A percentile compares a stretch with the other conserved stretches of the same genome.
Evolutionary conservation across 2,888 invertebrate genomes (phyloP).

Genomic region (Chrysolina haemoptera): DNA sequence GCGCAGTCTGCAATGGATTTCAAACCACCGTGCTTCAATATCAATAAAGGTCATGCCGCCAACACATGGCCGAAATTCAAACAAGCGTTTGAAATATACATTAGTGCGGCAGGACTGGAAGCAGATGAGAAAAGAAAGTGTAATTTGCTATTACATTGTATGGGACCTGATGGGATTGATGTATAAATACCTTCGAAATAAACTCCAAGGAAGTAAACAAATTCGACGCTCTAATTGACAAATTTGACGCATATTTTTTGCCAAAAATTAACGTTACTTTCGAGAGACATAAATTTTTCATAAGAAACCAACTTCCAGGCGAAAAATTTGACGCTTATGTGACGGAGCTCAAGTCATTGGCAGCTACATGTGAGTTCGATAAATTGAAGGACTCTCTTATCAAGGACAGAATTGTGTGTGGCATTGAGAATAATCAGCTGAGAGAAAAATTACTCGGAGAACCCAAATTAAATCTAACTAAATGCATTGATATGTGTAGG

Average conservation of each 20-base stretch:
- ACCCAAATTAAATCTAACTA: conserved; percentile 3
- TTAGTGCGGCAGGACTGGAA: conserved; percentile 13
- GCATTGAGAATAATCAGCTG: neutral
- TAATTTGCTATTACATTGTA: conserved; percentile 24
- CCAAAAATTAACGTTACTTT: conserved; percentile 11
- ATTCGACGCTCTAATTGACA: conserved; percentile 7
- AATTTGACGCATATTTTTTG: conserved; percentile 23
- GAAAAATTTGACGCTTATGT: conserved; percentile 27
- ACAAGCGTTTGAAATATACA: conserved; percentile 22
- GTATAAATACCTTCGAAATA: conserved; percentile 25
- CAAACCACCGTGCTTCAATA: conserved; percentile 24
- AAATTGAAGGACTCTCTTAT: conserved; percentile 8
- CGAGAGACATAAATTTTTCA: conserved; percentile 29
- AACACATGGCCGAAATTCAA: conserved; percentile 22
- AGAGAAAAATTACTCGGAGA: conserved; percentile 17
- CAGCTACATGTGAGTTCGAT: conserved; percentile 14
- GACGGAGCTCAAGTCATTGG: conserved; percentile 25
- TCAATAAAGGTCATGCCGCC: conserved; percentile 20
- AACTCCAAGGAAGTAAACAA: conserved; percentile 20
- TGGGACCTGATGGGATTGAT: conserved; percentile 21
- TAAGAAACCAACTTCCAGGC: conserved; percentile 25
- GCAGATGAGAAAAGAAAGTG: conserved; percentile 25
- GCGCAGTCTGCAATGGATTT: conserved; percentile 26
- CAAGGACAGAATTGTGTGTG: conserved; percentile 20
- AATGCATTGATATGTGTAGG: conserved; percentile 16